phyloP scores from a whole-genome alignment of 2,797 vertebrate species.

The Ispidina picta region DNA sequence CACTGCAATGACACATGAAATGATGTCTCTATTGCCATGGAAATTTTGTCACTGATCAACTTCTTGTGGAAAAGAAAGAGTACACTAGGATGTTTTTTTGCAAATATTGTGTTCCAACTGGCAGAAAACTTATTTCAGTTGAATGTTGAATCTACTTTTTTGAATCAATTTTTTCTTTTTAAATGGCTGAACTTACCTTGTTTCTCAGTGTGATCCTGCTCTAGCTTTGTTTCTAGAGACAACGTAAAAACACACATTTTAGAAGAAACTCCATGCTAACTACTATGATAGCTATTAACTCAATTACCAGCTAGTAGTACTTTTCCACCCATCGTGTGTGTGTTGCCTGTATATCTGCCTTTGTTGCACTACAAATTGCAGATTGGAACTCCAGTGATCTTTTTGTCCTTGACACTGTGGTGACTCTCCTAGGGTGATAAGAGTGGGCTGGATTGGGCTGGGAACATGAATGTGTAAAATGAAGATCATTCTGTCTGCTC shows the following conservation, averaged over 20 bases:
- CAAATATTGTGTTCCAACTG: not conserved
- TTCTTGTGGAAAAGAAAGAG: not conserved
- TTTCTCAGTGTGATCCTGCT: not conserved
- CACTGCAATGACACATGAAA: not conserved
- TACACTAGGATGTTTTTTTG: not conserved
- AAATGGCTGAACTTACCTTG: not conserved
- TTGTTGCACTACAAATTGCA: not conserved
- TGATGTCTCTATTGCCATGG: not conserved
- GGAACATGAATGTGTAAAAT: slow-evolving; percentile 10
- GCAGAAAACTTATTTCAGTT: not conserved
- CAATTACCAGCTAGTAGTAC: not conserved
- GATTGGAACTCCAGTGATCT: slow-evolving; percentile 24
- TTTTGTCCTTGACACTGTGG: slow-evolving; percentile 53
- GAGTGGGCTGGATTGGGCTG: slow-evolving; percentile 8
- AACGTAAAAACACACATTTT: not conserved
- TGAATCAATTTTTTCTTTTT: not conserved
- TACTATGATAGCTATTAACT: not conserved
- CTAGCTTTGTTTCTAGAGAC: not conserved
- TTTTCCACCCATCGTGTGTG: not conserved
- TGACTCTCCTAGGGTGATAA: slow-evolving; percentile 49
- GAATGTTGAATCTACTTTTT: no score
- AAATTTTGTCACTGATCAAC: not conserved
- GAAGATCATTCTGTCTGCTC: slow-evolving; percentile 5
- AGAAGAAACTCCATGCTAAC: not conserved
- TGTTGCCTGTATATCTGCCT: not conserved